phyloP scores from a whole-genome alignment of 2,113 vertebrate species.

The Tympanuchus pallidicinctus region DNA sequence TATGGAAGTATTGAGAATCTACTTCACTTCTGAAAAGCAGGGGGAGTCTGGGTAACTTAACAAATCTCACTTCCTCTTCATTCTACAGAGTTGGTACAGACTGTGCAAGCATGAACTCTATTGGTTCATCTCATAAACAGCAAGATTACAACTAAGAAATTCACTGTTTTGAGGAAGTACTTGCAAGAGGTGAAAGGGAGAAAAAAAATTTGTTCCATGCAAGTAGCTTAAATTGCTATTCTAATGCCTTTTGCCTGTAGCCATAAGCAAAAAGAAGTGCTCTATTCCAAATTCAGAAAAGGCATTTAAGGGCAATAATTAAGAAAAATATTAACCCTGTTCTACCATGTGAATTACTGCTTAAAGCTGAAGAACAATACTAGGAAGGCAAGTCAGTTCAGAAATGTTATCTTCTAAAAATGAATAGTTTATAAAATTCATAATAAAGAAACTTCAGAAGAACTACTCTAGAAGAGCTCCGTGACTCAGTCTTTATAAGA shows the following conservation, averaged over 20 bases:
- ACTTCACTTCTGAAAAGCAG: not conserved
- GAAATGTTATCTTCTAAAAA: not conserved
- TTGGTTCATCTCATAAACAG: not conserved
- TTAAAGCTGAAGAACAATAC: not conserved
- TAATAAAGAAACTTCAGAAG: not conserved
- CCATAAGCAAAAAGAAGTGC: not conserved
- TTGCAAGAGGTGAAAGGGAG: not conserved
- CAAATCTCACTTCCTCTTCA: not conserved
- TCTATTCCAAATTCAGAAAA: not conserved
- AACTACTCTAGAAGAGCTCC: not conserved
- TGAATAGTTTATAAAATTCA: not conserved
- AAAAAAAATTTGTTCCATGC: not conserved
- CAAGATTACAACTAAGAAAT: not conserved
- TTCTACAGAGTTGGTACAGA: not conserved
- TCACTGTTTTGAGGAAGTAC: not conserved
- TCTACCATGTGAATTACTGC: not conserved
- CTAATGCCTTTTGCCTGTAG: not conserved
- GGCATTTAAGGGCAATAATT: not conserved
- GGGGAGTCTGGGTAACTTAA: not conserved
- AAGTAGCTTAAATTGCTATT: not conserved
- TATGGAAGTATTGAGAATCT: not conserved
- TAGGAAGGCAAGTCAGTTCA: not conserved
- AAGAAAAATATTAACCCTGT: not conserved
- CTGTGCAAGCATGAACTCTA: not conserved
- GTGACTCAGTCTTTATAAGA: not conserved